These are phyloP conservation scores for Drosophila borealis DNA, from an alignment of 2,888 invertebrate species.

Conservation along the genomic window DNA sequence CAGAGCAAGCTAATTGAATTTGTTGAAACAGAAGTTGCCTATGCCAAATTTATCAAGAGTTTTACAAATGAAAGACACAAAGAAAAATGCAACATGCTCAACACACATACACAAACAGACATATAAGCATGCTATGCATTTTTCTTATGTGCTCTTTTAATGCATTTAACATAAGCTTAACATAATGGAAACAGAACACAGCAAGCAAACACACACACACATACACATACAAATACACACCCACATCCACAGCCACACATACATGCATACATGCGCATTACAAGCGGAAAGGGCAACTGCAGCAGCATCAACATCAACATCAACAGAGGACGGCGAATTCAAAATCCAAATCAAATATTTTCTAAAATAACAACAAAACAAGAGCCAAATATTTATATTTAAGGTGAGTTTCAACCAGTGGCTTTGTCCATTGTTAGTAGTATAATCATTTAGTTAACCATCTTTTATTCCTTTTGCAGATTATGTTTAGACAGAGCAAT, in stretches of 20 bases:
- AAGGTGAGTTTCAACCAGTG: slow-evolving; percentile 63
- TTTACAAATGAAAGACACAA: slow-evolving; percentile 5
- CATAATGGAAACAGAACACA: slow-evolving; percentile 29
- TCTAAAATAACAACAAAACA: slow-evolving; percentile 54
- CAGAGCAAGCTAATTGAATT: slow-evolving; percentile 33
- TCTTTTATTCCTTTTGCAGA: slow-evolving; percentile 38
- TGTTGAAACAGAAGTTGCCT: slow-evolving; percentile 59
- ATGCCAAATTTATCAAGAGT: slow-evolving; percentile 57
- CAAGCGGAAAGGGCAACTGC: slow-evolving; percentile 1
- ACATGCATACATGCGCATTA: not conserved
- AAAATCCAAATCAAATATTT: slow-evolving; percentile 60
- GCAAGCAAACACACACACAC: slow-evolving; percentile 3
- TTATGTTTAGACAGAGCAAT: slow-evolving; percentile 56
- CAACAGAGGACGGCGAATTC: slow-evolving; percentile 29
- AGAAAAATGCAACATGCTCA: slow-evolving; percentile 10
- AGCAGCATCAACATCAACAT: slow-evolving; percentile 6
- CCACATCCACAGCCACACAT: not conserved
- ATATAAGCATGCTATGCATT: slow-evolving; percentile 26
- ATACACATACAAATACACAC: slow-evolving; percentile 12
- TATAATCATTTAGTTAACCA: not conserved
- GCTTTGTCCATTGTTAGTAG: too few relatives aligned
- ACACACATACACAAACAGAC: slow-evolving; percentile 9
- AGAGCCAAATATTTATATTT: slow-evolving; percentile 81
- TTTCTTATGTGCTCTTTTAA: slow-evolving; percentile 45
- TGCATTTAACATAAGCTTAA: slow-evolving; percentile 56